Base-by-base conservation (phyloP, 2,888 invertebrate genomes). In the Acanthoscelides obtectus region DNA sequence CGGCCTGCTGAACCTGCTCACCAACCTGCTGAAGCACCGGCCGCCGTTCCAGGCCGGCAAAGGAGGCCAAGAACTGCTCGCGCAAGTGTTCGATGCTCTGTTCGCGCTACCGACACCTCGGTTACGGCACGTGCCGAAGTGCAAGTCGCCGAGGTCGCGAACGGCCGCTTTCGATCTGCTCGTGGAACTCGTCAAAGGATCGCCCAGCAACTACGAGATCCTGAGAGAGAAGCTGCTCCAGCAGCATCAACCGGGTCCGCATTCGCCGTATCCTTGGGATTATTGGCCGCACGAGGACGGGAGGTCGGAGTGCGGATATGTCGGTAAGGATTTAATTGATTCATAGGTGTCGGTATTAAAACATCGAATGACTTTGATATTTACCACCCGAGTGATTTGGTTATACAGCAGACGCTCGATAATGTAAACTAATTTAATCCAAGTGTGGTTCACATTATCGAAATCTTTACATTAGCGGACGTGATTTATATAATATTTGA, bases 271-370 rank as follows among this genome's bases (percentile, higher is more conserved):
- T 86, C 95, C 96, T 0, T 98, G 97, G 97, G 98, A 98, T 85
- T 97, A 97, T 86, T 98, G 98, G 98, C 98, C 98, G 1, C 94
- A 96, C 74, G 98, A 98, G 82, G 98, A 97, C 84, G 96, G 96
- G 0, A 89, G 98, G 0, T 94, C 97, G 0, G 95, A 96, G 81
- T 97, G 96, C 84, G 98, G 98, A 17, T 97, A 95, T 86, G 97
- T 97, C 0, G 75, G 75, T 73, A 70, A 67, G 72, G n/a, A n/a
- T n/a, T 25, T 25, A 25, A 25, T 25, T 6, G 25, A 6, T 25
- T 25, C 6, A n/a, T 22, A 2, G 20, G n/a, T 67, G n/a, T 20
- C 3, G 12, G 27, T 5, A 22, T 20, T 21, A n/a, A n/a, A n/a
- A n/a, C n/a, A n/a, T n/a, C n/a, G n/a, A n/a, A n/a, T n/a, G n/a